Percentiles rank a stretch among this genome's conserved stretches.
Evolutionary conservation across 64 coral and sea anemone species (phyloP).

Genomic region (Platygyra sinensis): DNA sequence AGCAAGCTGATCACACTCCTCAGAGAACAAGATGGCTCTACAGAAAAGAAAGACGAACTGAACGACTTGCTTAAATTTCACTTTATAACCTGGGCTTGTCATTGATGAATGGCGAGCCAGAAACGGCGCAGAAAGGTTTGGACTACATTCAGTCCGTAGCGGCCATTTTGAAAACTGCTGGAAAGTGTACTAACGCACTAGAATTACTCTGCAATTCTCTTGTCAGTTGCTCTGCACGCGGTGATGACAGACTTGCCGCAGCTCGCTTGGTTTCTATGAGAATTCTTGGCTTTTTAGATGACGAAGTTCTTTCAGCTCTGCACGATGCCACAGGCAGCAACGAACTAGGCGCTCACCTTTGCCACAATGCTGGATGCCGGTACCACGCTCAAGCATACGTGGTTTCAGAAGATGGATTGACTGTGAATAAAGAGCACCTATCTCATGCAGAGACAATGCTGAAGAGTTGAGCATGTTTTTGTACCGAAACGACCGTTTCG

Average conservation of each 20-base stretch:
- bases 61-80: not conserved
- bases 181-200: not conserved
- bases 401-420: not conserved
- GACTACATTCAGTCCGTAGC: not conserved
- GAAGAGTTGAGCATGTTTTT: not conserved
- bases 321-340: not conserved
- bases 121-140: not conserved
- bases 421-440: not conserved
- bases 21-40: not conserved
- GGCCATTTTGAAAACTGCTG: not conserved
- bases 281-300: not conserved
- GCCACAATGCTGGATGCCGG: not conserved
- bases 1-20: not conserved
- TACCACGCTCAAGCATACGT: slow-evolving; percentile 2
- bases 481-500: slow-evolving; percentile 10
- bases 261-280: not conserved
- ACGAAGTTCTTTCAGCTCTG: not conserved
- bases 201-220: not conserved
- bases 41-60: not conserved
- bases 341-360: not conserved
- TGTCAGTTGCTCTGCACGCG: not conserved
- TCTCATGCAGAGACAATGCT: not conserved
- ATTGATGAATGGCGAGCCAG: not conserved
- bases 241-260: not conserved
- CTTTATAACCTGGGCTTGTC: not conserved